These are phyloP conservation scores for Bettongia penicillata DNA, from an alignment of 2,113 vertebrate genomes.

Conservation along the genomic window DNA sequence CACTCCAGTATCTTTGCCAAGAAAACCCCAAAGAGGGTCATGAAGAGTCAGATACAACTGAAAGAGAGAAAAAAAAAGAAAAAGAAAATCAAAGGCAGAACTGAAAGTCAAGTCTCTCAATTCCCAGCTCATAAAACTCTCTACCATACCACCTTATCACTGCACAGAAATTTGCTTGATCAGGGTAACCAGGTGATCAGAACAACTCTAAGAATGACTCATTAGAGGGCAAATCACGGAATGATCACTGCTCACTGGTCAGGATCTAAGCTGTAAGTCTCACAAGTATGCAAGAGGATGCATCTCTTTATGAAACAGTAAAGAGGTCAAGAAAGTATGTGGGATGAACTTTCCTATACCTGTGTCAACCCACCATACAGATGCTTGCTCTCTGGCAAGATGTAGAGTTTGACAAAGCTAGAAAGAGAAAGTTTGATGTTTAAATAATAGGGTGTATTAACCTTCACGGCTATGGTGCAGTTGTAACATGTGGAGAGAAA, in stretches of 20 bases:
- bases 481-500: conserved; percentile 57
- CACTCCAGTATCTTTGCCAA: no score
- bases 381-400: neutral
- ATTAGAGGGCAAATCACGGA: neutral
- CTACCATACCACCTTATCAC: neutral
- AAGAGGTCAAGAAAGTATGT: neutral
- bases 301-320: neutral
- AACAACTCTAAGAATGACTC: neutral
- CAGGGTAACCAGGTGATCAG: no score
- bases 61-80: no score
- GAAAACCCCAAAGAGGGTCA: no score
- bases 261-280: neutral
- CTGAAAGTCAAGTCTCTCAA: neutral
- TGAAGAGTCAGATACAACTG: no score
- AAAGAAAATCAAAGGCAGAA: neutral
- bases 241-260: neutral
- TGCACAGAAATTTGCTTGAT: conserved; percentile 9
- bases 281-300: neutral
- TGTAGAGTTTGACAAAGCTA: neutral
- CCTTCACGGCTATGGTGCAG: conserved; percentile 15
- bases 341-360: neutral
- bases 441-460: conserved; percentile 52
- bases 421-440: neutral
- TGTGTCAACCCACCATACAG: neutral
- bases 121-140: neutral